A percentile compares a stretch with the other conserved stretches of the same genome.
Evolutionary conservation across 2,888 invertebrate species (phyloP).

Genomic region (Teinopalpus imperialis): DNA sequence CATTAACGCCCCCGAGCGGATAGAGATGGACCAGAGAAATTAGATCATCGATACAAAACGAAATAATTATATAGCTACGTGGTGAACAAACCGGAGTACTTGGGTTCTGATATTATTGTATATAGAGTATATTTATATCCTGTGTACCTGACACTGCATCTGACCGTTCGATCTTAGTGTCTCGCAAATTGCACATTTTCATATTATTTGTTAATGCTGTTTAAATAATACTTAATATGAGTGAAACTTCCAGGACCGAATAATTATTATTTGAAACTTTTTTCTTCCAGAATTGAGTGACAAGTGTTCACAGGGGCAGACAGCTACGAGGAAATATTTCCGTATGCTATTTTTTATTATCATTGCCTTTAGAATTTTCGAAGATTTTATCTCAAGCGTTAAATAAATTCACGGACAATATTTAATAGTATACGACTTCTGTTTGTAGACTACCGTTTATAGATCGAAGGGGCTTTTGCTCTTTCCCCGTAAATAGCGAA

Average conservation of each 20-base stretch:
- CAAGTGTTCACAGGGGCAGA: conserved; percentile 45
- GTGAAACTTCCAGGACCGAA: conserved; percentile 40
- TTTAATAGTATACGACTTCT: conserved; percentile 28
- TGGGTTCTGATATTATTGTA: no score
- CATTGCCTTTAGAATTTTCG: conserved; percentile 48
- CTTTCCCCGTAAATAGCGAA: conserved; percentile 29
- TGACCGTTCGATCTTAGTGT: no score
- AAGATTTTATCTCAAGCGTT: conserved; percentile 53
- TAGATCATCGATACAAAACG: no score
- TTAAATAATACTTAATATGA: no score
- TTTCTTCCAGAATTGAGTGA: conserved; percentile 60
- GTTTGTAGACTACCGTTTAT: conserved; percentile 18
- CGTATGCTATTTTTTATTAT: conserved; percentile 32
- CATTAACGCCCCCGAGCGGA: conserved; percentile 35
- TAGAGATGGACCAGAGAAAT: conserved; percentile 24
- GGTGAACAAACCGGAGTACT: no score
- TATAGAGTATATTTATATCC: no score
- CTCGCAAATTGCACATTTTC: no score
- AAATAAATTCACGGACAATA: conserved; percentile 32
- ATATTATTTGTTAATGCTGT: no score
- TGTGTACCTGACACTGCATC: no score
- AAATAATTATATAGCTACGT: no score
- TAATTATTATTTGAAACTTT: no score
- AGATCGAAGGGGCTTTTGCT: conserved; percentile 15
- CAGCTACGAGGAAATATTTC: conserved; percentile 44